Base-by-base conservation (phyloP, 2,888 invertebrate species). In the Euclidia mi region DNA sequence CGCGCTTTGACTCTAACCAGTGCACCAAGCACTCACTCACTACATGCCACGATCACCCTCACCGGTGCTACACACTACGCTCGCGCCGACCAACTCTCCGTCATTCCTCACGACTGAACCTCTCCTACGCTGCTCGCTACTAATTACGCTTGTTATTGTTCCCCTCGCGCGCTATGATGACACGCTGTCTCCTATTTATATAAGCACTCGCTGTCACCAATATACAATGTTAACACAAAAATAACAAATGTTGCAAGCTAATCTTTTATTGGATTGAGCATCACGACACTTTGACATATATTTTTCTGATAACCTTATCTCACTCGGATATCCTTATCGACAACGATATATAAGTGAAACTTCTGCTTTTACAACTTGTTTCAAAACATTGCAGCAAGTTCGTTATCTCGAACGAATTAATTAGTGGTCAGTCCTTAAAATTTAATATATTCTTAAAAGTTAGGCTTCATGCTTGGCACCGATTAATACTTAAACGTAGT, bases 291-390 rank as follows among this genome's bases (percentile, higher is more conserved):
- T 72, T 62, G 59, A 76, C 64, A 69, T 75, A 81, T 78, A 79
- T 79, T 63, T 81, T 76, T 79, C 71, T 72, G 85, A 87, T 82
- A 83, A 80, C 71, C 82, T 86, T 89, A 87, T 87, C 85, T 74
- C 81, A 78, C 77, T 82, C 71, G 71, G 70, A 73, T 70, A 66
- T 78, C 70, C 76, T 87, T 91, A 89, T 91, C 88, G 78, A 80
- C 66, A 77, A 78, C 77, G 79, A 78, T 74, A 71, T 72, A 64
- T 71, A 79, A 81, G 70, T 78, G 80, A 78, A 79, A 81, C 78
- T 78, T 76, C 74, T 79, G 79, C 85, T 82, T 81, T 81, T 75
- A 77, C 78, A 65, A 71, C 49, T 45, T 69, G 58, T 71, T 58
- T 71, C 51, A 67, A 57, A 66, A 76, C 76, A 79, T 78, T 80